Base-by-base conservation (phyloP, 2,888 invertebrate genomes). In the Epinotia bilunana region DNA sequence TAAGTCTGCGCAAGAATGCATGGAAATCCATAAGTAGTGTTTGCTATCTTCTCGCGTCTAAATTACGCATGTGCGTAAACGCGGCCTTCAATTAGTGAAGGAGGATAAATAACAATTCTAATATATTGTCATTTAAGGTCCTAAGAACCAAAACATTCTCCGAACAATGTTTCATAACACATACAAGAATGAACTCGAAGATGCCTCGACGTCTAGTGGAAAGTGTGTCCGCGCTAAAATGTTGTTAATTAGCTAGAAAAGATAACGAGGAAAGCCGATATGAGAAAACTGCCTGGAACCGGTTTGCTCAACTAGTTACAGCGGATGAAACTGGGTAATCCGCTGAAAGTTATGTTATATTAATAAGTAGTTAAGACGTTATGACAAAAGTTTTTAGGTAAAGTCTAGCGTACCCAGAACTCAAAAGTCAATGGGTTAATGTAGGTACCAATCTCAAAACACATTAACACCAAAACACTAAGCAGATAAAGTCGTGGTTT, bases 211-310 rank as follows among this genome's bases (percentile, higher is more conserved):
- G 33, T 55, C 39, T 55, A 7, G 39, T 16, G 57, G 57, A 57
- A 68, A 68, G 39, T 16, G 53, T 23, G 20, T 57, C 39, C 39
- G 46, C 23, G 18, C 57, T 61, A 61, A 70, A 60, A 61, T 74
- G 74, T 74, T 58, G 70, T 70, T 60, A 70, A 70, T 74, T 71
- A 70, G 57, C 12, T 71, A 64, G 69, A 69, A 72, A 68, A 62
- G 43, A 69, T 74, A 63, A 68, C 69, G 46, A 69, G 58, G 62
- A 63, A 72, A 64, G 57, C 57, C 12, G 58, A 58, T 57, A 58
- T 64, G 46, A 55, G 64, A 43, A 72, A 74, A 74, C 69, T 74
- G 74, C 7, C 28, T 74, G n/a, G 55, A 74, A 63, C 69, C 69
- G 62, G 74, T 63, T 68, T 74, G 55, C 57, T 55, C 20, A 55